Evolutionary conservation across 1,140 invertebrate genomes (phyloP), one percentile per base, ranked within the genome.

Genomic region (Stegodyphus mimosarum): DNA sequence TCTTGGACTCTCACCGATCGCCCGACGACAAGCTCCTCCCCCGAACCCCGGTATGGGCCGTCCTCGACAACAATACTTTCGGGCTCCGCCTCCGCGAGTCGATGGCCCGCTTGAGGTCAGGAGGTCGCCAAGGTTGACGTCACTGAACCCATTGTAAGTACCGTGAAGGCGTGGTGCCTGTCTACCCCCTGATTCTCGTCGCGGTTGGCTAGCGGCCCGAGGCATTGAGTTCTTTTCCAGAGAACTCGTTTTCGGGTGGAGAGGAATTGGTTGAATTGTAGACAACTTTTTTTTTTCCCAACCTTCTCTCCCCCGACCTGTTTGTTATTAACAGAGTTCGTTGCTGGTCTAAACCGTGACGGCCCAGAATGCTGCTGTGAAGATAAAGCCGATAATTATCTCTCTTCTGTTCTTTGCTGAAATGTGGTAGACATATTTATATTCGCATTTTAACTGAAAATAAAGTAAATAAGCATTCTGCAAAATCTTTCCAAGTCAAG

Each of bases 101-200:
- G 67, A 60, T 71, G 67, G 78, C 67, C 78, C 49, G 17, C 64
- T 33, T 51, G 66, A 48, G 76, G 76, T 78, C 76, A 78, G 64
- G 67, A 52, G 78, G 78, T 80, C 78, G 66, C 13, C 33, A 9
- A 11, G 51, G 69, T 33, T 80, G 78, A 80, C 78, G 78, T 80
- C 78, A 80, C 76, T 18, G 55, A 60, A 9, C 15, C 55, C 9
- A 60, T 15, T 60, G 55, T 33, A 33, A 33, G 33, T 33, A 33
- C 33, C 9, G 55, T 11, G 50, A 50, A 55, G 49, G 64, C 66
- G 63, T 79, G 63, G 76, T 79, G 50, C 75, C 33, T 33, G 33
- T 33, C 33, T 33, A 33, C 33, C 33, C 33, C 33, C 33, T 33
- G 33, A 33, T 66, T 63, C 63, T 64, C 48, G 76, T 78, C 63